These are phyloP conservation scores for Stomatorhinus ivindoensis DNA, from an alignment of 2,113 vertebrate genomes.

Conservation along the genomic window DNA sequence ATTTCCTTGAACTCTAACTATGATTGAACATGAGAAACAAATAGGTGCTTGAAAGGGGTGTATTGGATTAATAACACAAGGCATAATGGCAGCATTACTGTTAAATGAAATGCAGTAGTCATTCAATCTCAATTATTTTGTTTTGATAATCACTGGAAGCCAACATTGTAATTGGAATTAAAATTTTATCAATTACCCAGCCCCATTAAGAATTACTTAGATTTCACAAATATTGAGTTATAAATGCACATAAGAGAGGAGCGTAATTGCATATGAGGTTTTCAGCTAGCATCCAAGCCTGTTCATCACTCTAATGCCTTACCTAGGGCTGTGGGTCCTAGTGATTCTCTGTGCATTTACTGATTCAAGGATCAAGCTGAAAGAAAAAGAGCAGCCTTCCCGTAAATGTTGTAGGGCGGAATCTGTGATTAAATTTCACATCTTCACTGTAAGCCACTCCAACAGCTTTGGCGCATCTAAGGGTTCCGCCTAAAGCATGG, in stretches of 20 bases:
- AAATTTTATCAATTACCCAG: not conserved
- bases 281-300: not conserved
- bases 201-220: not conserved
- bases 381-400: not conserved
- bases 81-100: not conserved
- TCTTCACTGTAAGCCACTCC: no score
- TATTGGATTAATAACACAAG: not conserved
- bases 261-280: not conserved
- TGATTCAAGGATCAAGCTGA: not conserved
- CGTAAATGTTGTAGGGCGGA: not conserved
- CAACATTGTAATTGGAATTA: not conserved
- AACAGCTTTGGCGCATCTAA: no score
- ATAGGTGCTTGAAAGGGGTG: not conserved
- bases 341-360: not conserved
- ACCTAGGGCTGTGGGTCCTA: not conserved
- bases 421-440: no score
- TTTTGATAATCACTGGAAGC: not conserved
- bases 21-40: not conserved
- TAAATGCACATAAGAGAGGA: not conserved
- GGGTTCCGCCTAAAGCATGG: no score
- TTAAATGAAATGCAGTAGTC: not conserved
- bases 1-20: not conserved
- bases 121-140: not conserved
- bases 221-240: not conserved
- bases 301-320: not conserved